phyloP scores from a whole-genome alignment of 2,797 vertebrate genomes.

The Pseudochaenichthys georgianus region DNA sequence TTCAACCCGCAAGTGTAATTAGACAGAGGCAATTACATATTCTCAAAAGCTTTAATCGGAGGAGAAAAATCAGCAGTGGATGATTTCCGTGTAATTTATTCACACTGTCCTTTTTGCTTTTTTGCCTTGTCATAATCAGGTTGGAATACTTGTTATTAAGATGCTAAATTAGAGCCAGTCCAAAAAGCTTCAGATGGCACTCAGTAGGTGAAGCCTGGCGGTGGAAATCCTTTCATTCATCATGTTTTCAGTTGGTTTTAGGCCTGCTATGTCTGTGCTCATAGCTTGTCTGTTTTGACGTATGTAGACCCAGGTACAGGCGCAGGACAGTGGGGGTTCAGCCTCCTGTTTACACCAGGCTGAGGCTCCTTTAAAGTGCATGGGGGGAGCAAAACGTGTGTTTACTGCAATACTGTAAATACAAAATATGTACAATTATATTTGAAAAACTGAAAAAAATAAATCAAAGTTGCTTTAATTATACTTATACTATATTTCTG shows the following conservation, averaged over 20 bases:
- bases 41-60: slow-evolving; percentile 84
- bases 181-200: slow-evolving; percentile 26
- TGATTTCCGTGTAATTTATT: slow-evolving; percentile 86
- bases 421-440: background rate
- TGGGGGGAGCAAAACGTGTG: background rate
- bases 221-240: slow-evolving; percentile 51
- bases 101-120: slow-evolving; percentile 73
- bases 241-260: slow-evolving; percentile 52
- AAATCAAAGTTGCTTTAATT: background rate
- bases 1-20: slow-evolving; percentile 90
- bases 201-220: slow-evolving; percentile 39
- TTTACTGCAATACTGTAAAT: slow-evolving; percentile 1
- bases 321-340: slow-evolving; percentile 54
- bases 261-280: slow-evolving; percentile 53
- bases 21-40: slow-evolving; percentile 87
- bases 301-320: slow-evolving; percentile 63
- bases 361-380: slow-evolving; percentile 26
- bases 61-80: slow-evolving; percentile 81
- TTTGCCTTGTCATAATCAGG: slow-evolving; percentile 77
- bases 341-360: slow-evolving; percentile 52
- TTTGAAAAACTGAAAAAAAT: background rate
- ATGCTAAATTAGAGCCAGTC: slow-evolving; percentile 49
- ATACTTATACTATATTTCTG: no score
- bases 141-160: slow-evolving; percentile 71
- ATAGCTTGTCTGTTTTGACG: slow-evolving; percentile 69